Evolutionary conservation across 2,113 vertebrate species (phyloP), one percentile per base, ranked within the genome.

Genomic region (Leiothrix lutea): DNA sequence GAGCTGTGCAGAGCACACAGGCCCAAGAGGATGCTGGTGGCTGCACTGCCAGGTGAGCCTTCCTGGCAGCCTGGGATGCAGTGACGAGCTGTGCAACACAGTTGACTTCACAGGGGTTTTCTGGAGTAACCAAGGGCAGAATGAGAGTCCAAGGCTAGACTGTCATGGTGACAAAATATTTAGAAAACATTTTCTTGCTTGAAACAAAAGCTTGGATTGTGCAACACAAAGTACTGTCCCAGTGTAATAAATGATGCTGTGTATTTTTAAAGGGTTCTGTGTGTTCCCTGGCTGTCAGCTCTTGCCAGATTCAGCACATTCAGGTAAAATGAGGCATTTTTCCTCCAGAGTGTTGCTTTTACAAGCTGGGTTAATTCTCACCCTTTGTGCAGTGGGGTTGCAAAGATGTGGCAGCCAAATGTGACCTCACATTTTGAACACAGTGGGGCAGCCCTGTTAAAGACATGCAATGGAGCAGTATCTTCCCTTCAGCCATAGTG

Each of bases 101-200:
- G 21, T 70, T 80, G 82, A 60, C 35, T 86, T 94, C 74, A 66
- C 42, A 24, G 71, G 83, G 84, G 33, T 77, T 90, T 93, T 94
- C n/a, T 86, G 48, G 72, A 94, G 88, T 66, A 86, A 96, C 48
- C 91, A 40, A 86, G 82, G 79, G 60, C 72, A 90, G 88, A 88
- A 96, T 81, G 45, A 2, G 8, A 95, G 94, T 93, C 82, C 88
- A 86, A 92, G 86, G 67, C 78, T 94, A 26, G 75, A 96, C 90
- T 97, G 94, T 97, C 94, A 96, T 97, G 95, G 92, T 97, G 96
- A 96, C 95, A 96, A 95, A 97, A 96, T 95, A 96, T 97, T 97
- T 96, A 90, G 93, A 93, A 96, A 96, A 97, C 85, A 96, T 90
- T 96, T 97, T 96, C 92, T 96, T 86, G 74, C 79, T 66, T 86